phyloP scores from a whole-genome alignment of 2,888 invertebrate genomes.

The Stratiomys singularior region DNA sequence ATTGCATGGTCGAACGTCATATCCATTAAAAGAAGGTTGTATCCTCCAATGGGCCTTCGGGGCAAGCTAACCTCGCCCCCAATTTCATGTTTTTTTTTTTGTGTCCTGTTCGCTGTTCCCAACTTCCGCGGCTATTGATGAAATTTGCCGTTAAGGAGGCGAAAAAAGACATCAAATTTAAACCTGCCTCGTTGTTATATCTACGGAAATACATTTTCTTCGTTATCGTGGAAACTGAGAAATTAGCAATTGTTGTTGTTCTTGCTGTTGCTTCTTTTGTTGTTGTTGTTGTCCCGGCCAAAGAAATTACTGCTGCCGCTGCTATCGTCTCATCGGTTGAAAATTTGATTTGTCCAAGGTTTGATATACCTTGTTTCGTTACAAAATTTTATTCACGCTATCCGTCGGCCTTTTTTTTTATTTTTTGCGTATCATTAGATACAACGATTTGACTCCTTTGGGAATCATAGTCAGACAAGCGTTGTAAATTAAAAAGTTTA shows the following conservation, averaged over 20 bases:
- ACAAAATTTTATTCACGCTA: background rate
- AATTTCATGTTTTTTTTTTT: background rate
- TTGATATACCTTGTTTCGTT: slow-evolving; percentile 7
- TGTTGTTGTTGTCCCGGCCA: background rate
- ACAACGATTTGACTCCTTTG: slow-evolving; percentile 44
- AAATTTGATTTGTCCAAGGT: slow-evolving; percentile 28
- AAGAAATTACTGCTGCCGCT: too few relatives aligned
- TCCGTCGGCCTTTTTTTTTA: background rate
- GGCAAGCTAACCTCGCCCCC: slow-evolving; percentile 30
- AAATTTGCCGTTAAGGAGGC: slow-evolving; percentile 49
- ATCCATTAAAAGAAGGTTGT: slow-evolving; percentile 26
- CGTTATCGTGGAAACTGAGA: background rate
- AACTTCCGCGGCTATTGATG: slow-evolving; percentile 45
- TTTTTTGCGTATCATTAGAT: slow-evolving; percentile 47
- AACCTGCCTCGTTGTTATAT: slow-evolving; percentile 38
- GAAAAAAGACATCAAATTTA: slow-evolving; percentile 52
- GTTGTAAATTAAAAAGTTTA: slow-evolving; percentile 1
- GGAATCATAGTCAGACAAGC: slow-evolving; percentile 50
- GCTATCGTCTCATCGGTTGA: background rate
- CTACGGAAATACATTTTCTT: slow-evolving; percentile 36
- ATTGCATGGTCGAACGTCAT: slow-evolving; percentile 20
- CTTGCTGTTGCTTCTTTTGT: slow-evolving; percentile 12
- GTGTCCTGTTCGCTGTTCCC: slow-evolving; percentile 19
- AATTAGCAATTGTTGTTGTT: slow-evolving; percentile 41
- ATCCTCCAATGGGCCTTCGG: slow-evolving; percentile 30